These are phyloP conservation scores for Limnodromus scolopaceus DNA, from an alignment of 2,797 vertebrate genomes.

Conservation along the genomic window DNA sequence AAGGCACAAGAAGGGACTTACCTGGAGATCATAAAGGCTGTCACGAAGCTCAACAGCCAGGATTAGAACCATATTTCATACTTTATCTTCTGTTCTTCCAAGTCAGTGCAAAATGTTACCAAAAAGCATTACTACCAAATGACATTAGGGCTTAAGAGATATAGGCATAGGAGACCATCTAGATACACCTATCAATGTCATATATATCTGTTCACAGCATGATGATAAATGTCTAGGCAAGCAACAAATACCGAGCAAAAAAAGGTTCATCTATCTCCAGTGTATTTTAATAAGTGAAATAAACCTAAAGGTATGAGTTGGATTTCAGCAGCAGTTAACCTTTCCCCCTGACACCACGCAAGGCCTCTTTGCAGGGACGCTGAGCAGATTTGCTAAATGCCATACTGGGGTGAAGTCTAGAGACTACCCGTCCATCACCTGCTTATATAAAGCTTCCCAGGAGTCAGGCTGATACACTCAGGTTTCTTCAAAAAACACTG, in stretches of 20 bases:
- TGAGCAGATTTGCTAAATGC: not conserved
- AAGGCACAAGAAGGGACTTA: constrained; percentile 12
- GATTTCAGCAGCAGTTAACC: constrained; percentile 19
- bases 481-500: not conserved
- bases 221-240: not conserved
- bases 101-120: constrained; percentile 15
- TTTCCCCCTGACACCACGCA: not conserved
- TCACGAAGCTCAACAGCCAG: not conserved
- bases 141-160: not conserved
- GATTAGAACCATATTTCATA: constrained; percentile 13
- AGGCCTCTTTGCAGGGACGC: not conserved
- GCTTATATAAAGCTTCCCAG: not conserved
- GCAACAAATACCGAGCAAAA: constrained; percentile 1
- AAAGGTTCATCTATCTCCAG: not conserved
- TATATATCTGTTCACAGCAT: not conserved
- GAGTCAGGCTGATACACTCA: not conserved
- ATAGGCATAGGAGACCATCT: not conserved
- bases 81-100: not conserved
- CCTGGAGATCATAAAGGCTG: not conserved
- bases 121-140: not conserved
- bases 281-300: constrained; percentile 5
- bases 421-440: not conserved
- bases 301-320: not conserved
- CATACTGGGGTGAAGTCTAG: not conserved
- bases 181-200: not conserved